Evolutionary conservation across 2,113 vertebrate genomes (phyloP).

Genomic region (Prionailurus viverrinus): DNA sequence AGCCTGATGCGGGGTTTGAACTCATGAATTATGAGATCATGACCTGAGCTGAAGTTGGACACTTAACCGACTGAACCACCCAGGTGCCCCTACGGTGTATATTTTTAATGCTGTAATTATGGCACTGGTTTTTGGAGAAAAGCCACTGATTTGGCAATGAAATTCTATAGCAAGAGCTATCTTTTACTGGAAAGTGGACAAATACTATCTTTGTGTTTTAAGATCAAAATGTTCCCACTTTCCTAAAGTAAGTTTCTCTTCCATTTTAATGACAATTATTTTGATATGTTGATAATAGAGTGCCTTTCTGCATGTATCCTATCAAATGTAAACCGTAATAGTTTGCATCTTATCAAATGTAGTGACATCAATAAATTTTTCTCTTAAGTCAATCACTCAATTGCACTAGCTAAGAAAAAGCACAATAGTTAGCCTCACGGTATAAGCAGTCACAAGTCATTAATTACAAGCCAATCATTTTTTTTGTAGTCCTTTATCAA

Average conservation of each 20-base stretch:
- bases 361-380: not conserved
- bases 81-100: not conserved
- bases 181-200: slow-evolving; percentile 19
- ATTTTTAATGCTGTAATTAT: not conserved
- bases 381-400: not conserved
- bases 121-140: slow-evolving; percentile 13
- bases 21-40: no score
- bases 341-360: not conserved
- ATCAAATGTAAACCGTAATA: slow-evolving; percentile 9
- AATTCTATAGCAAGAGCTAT: not conserved
- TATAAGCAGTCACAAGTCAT: not conserved
- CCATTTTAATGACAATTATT: slow-evolving; percentile 54
- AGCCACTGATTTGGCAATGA: not conserved
- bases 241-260: slow-evolving; percentile 1
- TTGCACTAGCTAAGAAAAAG: not conserved
- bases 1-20: no score
- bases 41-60: no score
- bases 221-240: not conserved
- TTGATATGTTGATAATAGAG: slow-evolving; percentile 21
- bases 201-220: slow-evolving; percentile 17
- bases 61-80: no score
- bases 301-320: not conserved
- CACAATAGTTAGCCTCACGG: not conserved
- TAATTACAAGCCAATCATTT: slow-evolving; percentile 26
- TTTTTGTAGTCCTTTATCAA: slow-evolving; percentile 32